Evolutionary conservation across 1,140 invertebrate genomes (phyloP).

Genomic region (Ostrea edulis): DNA sequence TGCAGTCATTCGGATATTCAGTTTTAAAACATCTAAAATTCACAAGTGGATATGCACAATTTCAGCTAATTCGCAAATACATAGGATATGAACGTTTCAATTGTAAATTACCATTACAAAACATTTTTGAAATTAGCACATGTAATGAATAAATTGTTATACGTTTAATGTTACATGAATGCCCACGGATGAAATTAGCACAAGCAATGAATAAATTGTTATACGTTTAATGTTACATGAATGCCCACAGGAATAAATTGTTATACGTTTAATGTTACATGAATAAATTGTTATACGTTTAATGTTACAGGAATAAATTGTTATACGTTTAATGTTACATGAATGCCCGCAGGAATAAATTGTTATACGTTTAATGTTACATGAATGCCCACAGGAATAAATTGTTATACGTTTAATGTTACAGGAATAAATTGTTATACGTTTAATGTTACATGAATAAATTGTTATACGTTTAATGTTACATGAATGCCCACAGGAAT

Average conservation of each 20-base stretch:
- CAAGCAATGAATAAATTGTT: no score
- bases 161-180: background rate
- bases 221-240: background rate
- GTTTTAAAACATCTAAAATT: no score
- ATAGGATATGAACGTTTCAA: no score
- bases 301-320: background rate
- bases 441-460: background rate
- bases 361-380: background rate
- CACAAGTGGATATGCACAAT: no score
- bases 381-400: background rate
- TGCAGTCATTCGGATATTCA: no score
- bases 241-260: background rate
- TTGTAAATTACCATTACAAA: no score
- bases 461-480: background rate
- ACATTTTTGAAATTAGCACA: no score
- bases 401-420: background rate
- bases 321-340: background rate
- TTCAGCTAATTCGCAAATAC: no score
- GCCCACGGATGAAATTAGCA: background rate
- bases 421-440: background rate
- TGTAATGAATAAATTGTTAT: no score
- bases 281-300: conserved; percentile 6
- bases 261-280: background rate
- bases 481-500: background rate
- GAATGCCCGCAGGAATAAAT: background rate